Conservation (phyloP, 2,888 invertebrate species). For the Anagyrus pseudococci region DNA sequence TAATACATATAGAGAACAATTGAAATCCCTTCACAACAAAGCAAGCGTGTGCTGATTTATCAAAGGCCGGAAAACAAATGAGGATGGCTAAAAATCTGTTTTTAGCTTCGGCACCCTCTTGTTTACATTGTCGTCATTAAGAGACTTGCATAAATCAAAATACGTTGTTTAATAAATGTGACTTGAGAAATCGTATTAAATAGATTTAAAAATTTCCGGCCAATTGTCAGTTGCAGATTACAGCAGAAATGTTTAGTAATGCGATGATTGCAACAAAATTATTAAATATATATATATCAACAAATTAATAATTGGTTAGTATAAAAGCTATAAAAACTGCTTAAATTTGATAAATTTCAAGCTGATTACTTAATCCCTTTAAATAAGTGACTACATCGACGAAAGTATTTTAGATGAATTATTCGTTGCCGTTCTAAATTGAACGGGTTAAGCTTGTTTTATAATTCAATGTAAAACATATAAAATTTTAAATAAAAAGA, state of each 20-base stretch:
- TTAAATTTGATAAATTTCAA: slow-evolving; percentile 15
- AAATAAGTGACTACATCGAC: background rate
- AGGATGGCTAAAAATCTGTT: background rate
- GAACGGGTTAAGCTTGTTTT: background rate
- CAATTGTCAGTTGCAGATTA: background rate
- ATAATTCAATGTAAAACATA: background rate
- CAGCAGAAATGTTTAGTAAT: slow-evolving; percentile 7
- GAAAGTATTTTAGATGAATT: slow-evolving; percentile 8
- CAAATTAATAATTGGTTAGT: slow-evolving; percentile 5
- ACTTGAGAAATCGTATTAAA: background rate
- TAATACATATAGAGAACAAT: background rate
- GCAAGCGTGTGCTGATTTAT: slow-evolving; percentile 15
- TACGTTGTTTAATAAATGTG: background rate
- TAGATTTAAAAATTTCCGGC: background rate
- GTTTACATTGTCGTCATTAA: no score
- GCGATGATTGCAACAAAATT: background rate
- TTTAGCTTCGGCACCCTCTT: no score
- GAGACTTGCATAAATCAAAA: no score
- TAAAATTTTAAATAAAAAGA: background rate
- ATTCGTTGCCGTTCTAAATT: background rate
- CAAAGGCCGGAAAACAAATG: background rate
- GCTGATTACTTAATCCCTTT: slow-evolving; percentile 22
- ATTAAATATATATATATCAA: background rate
- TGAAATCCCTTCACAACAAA: slow-evolving; percentile 4
- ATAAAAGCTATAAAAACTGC: slow-evolving; percentile 3